Base-by-base conservation (phyloP, 2,797 vertebrate genomes). In the Rhinella marina region DNA sequence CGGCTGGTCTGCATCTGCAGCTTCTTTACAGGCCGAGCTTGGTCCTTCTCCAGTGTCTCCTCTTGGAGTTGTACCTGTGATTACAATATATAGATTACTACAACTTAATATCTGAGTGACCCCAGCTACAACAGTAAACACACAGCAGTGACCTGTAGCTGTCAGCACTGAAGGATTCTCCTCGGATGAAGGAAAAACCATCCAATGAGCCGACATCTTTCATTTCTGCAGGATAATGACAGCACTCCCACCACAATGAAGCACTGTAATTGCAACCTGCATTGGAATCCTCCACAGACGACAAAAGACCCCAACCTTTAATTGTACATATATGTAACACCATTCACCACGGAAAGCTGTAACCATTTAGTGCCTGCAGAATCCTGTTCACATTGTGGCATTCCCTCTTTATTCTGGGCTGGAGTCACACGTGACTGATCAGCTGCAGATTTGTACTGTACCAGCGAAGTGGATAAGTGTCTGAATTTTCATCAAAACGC, bases 241-340 rank as follows among this genome's bases (percentile, higher is more conserved):
- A 98, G 93, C 92, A 95, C 96, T 96, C 90, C 93, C 95, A 99
- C 94, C 0, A 80, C 90, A 84, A 94, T 57, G 90, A 93, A 96
- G 96, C 91, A 90, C 97, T 97, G 98, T 91, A 99, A 98, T 99
- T 99, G 98, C 98, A 95, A 93, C 97, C 98, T 99, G 98, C 98
- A 97, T 96, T 94, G 19, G 68, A 9, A 54, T 10, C 2, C 19
- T 6, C 23, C 68, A 2, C 52, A 54, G 12, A 4, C 52, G 12
- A 64, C 62, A 64, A 64, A n/a, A 17, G n/a, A 64, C 1, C 16
- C 57, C 57, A 59, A 59, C 16, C 3, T 16, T 59, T 19, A 64
- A n/a, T 23, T 62, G 23, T 21, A 62, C 12, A 12, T 1, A 23
- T 0, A 70, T 7, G 8, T 21, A 6, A 27, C 16, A 68, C n/a